Base-by-base conservation (phyloP, 2,113 vertebrate genomes). In the Aphyosemion australe region DNA sequence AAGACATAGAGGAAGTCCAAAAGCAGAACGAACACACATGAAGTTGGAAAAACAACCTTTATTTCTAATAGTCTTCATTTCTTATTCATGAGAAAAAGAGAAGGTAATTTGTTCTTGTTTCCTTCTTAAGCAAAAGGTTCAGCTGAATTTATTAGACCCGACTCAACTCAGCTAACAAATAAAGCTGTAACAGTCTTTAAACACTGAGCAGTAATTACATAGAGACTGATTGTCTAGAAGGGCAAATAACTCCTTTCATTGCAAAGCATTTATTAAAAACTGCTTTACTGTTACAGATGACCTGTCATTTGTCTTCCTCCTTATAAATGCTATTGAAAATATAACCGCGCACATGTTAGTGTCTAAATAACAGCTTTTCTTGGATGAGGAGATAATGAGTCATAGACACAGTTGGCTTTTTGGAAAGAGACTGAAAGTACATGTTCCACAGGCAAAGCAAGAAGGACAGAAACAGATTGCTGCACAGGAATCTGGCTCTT, bases 61-160 rank as follows among this genome's bases (percentile, higher is more conserved):
- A 74, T 69, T 61, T 84, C 61, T 74, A 83, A 78, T 74, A 26
- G 58, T 37, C 42, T 57, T 76, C 53, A 65, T 87, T 80, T 80
- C 20, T 82, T 80, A 86, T 90, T 87, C 75, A 80, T 78, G 65
- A 74, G 61, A 32, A 47, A 83, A 71, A 69, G 53, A 72, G 69
- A 58, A 76, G 61, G 72, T 59, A 48, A 78, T 84, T 82, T 81
- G 69, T 79, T 84, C 58, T 67, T 65, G 42, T 76, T 78, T 71
- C 63, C 46, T 57, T 53, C 47, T 63, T 74, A 78, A 80, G 75
- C 42, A 87, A 70, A 37, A 70, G 64, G 39, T 77, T 76, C 20
- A 15, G 46, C 48, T 64, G 61, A 69, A 78, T 68, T 54, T 54
- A 78, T 79, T 70, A 47, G 39, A 76, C 37, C n/a, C 9, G 26